Percentiles rank a stretch among this genome's conserved stretches.
Conservation (phyloP, 2,113 vertebrate genomes). For the Corythornis madagascariensis region DNA sequence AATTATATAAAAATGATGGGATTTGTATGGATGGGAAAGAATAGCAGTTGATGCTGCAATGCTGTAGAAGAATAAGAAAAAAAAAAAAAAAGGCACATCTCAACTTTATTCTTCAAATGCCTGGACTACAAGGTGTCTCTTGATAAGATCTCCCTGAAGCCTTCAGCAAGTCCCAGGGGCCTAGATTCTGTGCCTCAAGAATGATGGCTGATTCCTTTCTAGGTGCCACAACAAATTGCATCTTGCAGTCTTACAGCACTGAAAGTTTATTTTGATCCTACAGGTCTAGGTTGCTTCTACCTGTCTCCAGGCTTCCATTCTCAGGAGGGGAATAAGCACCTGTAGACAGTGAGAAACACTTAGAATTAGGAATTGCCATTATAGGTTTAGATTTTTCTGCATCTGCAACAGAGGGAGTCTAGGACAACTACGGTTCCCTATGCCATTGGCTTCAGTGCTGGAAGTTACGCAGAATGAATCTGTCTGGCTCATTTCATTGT, state of each 20-base stretch:
- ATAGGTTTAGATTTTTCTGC: neutral
- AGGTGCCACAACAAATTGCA: neutral
- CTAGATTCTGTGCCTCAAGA: neutral
- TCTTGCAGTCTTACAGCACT: neutral
- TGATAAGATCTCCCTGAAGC: neutral
- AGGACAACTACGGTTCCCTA: neutral
- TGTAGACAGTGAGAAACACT: neutral
- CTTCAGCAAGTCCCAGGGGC: neutral
- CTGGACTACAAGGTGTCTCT: neutral
- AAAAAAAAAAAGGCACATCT: neutral
- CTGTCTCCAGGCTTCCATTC: neutral
- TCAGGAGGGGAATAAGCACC: neutral
- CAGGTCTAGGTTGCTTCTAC: neutral
- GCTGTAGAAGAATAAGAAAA: neutral
- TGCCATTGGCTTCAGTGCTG: neutral
- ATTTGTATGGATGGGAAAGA: neutral
- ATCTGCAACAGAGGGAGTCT: neutral
- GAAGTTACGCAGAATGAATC: neutral
- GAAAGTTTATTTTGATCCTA: neutral
- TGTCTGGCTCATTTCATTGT: neutral
- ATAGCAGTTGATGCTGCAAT: neutral
- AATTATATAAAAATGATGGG: neutral
- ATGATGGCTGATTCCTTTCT: neutral
- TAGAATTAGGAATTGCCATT: neutral
- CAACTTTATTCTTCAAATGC: neutral